Evolutionary conservation across 2,113 vertebrate genomes (phyloP), one percentile per base, ranked within the genome.

Genomic region (Microtus pennsylvanicus): DNA sequence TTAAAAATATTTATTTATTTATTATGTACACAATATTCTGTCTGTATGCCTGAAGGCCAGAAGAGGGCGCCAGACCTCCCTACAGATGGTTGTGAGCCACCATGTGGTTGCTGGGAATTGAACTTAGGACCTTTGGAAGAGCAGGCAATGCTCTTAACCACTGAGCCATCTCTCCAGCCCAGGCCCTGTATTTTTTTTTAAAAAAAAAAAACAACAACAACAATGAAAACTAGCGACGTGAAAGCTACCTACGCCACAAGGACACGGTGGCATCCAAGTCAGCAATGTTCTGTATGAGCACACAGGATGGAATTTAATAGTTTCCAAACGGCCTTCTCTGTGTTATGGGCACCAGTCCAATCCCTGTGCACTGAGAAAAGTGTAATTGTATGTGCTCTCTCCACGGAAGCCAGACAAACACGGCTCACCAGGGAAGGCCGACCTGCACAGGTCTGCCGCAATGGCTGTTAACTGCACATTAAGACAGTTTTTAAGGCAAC

Each of bases 401-500:
- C 93, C 93, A 72, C 16, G 81, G 82, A 24, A 58, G 83, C 89
- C 70, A 92, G 92, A 61, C 72, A 86, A 87, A 87, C 87, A 50
- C 7, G 87, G 94, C 90, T 96, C 76, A 52, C 38, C 50, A 85
- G 74, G 80, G 76, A 83, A 97, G 74, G 74, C 87, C 78, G 78
- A 97, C 72, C 89, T 63, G 85, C 93, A 52, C 92, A 87, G 65
- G 72, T 55, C 85, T 35, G 70, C 80, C 77, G 72, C n/a, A 87
- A 77, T 87, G 75, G 86, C 72, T 82, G 12, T n/a, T 89, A 81
- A 96, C 70, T 0, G 0, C 90, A 55, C 93, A 75, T 75, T 87
- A 87, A 95, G 72, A 86, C 4, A 63, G 58, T 95, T 90, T 81
- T 65, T 85, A 93, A 95, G 94, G 82, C 69, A 93, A 96, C 63